A percentile compares a stretch with the other conserved stretches of the same genome.
phyloP scores from a whole-genome alignment of 1,140 invertebrate genomes.

The Aphaenogaster floridana region DNA sequence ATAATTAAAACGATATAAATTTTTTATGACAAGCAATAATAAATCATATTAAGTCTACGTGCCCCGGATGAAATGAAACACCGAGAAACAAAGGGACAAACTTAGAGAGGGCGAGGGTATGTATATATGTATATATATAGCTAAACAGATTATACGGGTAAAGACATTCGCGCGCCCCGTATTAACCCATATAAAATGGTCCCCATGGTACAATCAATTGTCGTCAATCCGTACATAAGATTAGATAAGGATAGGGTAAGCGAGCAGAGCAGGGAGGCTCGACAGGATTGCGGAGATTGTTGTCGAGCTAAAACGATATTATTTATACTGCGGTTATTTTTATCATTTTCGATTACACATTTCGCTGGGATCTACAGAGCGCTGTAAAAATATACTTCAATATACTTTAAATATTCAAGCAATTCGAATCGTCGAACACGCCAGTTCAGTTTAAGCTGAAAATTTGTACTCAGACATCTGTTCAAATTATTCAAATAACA shows the following conservation, averaged over 20 bases:
- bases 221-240: slow-evolving; percentile 48
- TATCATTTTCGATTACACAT: not conserved
- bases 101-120: not conserved
- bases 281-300: not conserved
- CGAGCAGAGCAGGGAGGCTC: not conserved
- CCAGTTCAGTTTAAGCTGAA: not conserved
- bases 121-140: not conserved
- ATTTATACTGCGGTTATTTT: not conserved
- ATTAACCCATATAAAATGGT: slow-evolving; percentile 51
- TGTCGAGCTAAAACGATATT: not conserved
- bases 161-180: slow-evolving; percentile 20
- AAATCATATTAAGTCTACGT: not conserved
- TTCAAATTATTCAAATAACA: not conserved
- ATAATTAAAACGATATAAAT: not conserved
- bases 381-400: not conserved
- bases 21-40: not conserved
- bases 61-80: not conserved
- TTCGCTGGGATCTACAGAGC: not conserved
- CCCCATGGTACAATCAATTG: slow-evolving; percentile 45
- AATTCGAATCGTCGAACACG: not conserved
- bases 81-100: slow-evolving; percentile 13
- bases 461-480: not conserved
- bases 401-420: not conserved
- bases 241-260: slow-evolving; percentile 23
- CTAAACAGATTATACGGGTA: slow-evolving; percentile 42